These are phyloP conservation scores for Pygmarrhopalites habei DNA, from an alignment of 1,140 invertebrate species.

Conservation along the genomic window DNA sequence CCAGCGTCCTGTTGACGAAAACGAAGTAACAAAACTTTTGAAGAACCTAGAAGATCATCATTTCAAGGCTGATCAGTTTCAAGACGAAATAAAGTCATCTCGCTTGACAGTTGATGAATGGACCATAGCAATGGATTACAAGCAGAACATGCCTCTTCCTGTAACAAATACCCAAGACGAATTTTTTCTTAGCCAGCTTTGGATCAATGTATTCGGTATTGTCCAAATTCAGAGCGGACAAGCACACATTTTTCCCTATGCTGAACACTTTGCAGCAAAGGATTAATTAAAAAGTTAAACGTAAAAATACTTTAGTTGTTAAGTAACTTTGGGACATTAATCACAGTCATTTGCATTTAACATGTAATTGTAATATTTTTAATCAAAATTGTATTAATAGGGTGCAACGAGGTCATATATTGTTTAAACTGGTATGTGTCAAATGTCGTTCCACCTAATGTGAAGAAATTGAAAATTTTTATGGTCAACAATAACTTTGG, in stretches of 20 bases:
- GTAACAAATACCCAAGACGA: constrained; percentile 31
- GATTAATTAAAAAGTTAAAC: background rate
- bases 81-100: background rate
- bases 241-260: constrained; percentile 1
- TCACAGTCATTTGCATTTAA: background rate
- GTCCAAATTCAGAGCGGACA: constrained; percentile 23
- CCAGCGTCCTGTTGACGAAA: background rate
- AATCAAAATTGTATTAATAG: background rate
- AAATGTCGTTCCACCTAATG: background rate
- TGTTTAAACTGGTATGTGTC: constrained; percentile 6
- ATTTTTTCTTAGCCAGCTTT: background rate
- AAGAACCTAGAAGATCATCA: background rate
- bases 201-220: constrained; percentile 28
- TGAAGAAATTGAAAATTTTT: constrained; percentile 30
- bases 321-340: background rate
- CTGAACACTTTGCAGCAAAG: constrained; percentile 1
- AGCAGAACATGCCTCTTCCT: constrained; percentile 24
- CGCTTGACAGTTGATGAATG: background rate
- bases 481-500: constrained; percentile 38
- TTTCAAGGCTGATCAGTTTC: background rate
- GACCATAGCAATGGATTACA: constrained; percentile 11
- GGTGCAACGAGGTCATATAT: constrained; percentile 14
- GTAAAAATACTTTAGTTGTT: background rate
- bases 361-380: background rate
- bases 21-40: background rate